Evolutionary conservation across 2,888 invertebrate species (phyloP).

Genomic region (Schizaphis graminum): DNA sequence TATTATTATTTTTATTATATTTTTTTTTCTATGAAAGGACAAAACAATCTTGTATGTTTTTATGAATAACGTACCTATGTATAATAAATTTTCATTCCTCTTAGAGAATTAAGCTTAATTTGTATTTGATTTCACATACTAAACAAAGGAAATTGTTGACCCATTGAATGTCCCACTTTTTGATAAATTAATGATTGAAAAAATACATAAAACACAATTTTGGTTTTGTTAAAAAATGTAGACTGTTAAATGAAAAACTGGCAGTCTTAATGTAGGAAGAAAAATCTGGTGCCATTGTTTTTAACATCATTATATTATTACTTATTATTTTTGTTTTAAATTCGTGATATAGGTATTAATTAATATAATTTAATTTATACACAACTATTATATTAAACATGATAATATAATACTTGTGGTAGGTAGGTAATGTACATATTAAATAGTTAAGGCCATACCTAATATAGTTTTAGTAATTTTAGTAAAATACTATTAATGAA

Average conservation of each 20-base stretch:
- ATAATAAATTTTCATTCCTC: conserved; percentile 64
- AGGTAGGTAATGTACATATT: conserved; percentile 57
- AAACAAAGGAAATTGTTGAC: conserved; percentile 20
- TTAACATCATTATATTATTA: conserved; percentile 44
- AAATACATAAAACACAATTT: conserved; percentile 2
- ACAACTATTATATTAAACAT: conserved; percentile 54
- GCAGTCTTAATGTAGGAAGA: conserved; percentile 31
- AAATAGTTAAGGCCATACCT: conserved; percentile 54
- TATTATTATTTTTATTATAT: conserved; percentile 30
- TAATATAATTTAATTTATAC: conserved; percentile 51
- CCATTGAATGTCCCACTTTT: neutral
- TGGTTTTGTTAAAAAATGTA: neutral
- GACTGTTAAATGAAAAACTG: conserved; percentile 19
- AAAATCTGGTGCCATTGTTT: conserved; percentile 57
- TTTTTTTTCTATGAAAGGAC: conserved; percentile 61
- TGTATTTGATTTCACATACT: conserved; percentile 31
- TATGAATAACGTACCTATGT: conserved; percentile 50
- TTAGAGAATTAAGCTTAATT: conserved; percentile 55
- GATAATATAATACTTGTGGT: conserved; percentile 32
- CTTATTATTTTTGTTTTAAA: conserved; percentile 41
- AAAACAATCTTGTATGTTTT: conserved; percentile 57
- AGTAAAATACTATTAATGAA: conserved; percentile 47
- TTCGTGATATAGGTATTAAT: conserved; percentile 62
- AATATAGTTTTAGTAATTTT: conserved; percentile 55
- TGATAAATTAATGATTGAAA: neutral